phyloP scores from a whole-genome alignment of 2,797 vertebrate species.

The Ficedula albicollis region DNA sequence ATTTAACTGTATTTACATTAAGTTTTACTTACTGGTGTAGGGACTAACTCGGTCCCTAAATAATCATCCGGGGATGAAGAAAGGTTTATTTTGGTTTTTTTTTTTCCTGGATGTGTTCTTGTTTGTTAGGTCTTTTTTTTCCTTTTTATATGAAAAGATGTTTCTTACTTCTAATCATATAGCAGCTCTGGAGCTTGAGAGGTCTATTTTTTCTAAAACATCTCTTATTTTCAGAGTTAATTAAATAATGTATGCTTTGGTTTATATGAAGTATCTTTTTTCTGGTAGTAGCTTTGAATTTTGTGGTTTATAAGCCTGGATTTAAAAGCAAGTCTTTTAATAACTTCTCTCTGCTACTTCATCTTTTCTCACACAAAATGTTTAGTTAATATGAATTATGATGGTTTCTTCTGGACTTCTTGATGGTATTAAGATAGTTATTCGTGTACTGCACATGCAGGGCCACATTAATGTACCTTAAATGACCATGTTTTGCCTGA shows the following conservation, averaged over 20 bases:
- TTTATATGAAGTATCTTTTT: neutral
- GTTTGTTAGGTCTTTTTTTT: neutral
- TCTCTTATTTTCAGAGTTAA: neutral
- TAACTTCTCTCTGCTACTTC: neutral
- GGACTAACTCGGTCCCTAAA: neutral
- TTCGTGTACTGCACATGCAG: neutral
- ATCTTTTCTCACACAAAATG: neutral
- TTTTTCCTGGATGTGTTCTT: accelerated
- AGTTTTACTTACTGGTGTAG: neutral
- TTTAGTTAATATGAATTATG: neutral
- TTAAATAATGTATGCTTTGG: neutral
- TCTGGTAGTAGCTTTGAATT: neutral
- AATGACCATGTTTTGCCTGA: neutral
- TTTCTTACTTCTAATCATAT: neutral
- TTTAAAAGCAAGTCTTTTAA: neutral
- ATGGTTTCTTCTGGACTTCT: neutral
- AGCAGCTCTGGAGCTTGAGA: neutral
- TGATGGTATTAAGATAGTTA: neutral
- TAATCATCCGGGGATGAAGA: neutral
- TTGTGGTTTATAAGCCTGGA: neutral
- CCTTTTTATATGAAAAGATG: neutral
- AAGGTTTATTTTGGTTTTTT: neutral
- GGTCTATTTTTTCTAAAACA: neutral
- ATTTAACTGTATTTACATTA: neutral
- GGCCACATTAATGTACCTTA: neutral